These are phyloP conservation scores for Galaxea fascicularis DNA, from an alignment of 92 coral and sea anemone species.

Conservation along the genomic window DNA sequence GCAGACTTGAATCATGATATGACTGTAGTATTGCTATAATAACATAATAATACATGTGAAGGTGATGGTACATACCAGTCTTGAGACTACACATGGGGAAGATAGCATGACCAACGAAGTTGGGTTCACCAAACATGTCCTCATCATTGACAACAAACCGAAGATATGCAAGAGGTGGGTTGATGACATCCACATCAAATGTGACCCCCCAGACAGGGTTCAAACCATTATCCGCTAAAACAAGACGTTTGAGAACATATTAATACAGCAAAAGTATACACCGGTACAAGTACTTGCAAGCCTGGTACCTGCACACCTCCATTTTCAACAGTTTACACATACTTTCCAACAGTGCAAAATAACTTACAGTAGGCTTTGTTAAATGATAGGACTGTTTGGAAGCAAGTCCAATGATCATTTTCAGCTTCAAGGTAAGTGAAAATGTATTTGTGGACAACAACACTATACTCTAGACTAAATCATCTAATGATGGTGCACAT, in stretches of 20 bases:
- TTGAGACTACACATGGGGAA: conserved; percentile 95
- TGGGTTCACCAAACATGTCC: conserved; percentile 99
- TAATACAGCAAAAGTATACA: neutral
- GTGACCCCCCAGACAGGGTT: conserved; percentile 93
- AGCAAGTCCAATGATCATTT: no score
- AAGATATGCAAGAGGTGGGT: conserved; percentile 91
- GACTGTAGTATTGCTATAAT: neutral
- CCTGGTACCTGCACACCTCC: no score
- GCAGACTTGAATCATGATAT: neutral
- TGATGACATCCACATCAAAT: conserved; percentile 88
- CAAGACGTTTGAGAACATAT: neutral
- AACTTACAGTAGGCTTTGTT: no score
- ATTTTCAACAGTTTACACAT: no score
- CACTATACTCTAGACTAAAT: no score
- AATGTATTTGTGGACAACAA: neutral
- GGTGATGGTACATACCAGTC: conserved; percentile 62
- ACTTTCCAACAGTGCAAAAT: no score
- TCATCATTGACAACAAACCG: conserved; percentile 96
- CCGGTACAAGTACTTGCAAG: no score
- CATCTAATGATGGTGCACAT: no score
- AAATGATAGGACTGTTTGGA: no score
- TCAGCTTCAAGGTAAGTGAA: neutral
- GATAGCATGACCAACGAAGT: conserved; percentile 97
- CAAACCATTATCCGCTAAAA: conserved; percentile 93
- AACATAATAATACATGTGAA: neutral